A percentile compares a stretch with the other conserved stretches of the same genome.
phyloP scores from a whole-genome alignment of 2,113 vertebrate species.

The Mobula birostris region DNA sequence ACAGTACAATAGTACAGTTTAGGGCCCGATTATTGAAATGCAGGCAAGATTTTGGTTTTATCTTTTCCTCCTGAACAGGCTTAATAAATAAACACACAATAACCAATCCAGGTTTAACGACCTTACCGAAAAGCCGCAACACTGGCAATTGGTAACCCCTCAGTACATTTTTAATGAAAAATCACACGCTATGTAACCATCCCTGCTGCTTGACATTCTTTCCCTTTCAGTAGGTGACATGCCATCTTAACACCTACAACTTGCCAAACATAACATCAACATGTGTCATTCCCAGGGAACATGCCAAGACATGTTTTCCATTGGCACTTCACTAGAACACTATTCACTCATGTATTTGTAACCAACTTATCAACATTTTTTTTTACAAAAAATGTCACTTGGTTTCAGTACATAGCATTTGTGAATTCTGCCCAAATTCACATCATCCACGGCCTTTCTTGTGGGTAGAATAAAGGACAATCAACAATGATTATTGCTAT shows the following conservation, averaged over 20 bases:
- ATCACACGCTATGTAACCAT: neutral
- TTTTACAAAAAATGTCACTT: neutral
- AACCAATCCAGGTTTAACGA: neutral
- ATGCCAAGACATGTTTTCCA: neutral
- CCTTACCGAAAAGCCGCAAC: neutral
- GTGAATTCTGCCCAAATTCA: neutral
- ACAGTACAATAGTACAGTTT: neutral
- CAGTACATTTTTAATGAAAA: neutral
- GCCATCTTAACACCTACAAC: neutral
- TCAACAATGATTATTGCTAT: neutral
- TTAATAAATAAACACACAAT: neutral
- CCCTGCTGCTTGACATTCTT: neutral
- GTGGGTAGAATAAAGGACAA: neutral
- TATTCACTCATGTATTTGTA: neutral
- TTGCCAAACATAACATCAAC: constrained; percentile 10
- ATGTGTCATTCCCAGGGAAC: neutral
- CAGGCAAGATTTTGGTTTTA: too few relatives aligned
- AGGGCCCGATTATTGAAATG: neutral
- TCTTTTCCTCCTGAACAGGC: neutral
- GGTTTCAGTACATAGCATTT: neutral
- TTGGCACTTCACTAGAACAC: neutral
- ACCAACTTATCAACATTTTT: neutral
- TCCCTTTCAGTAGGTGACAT: neutral
- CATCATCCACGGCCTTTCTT: neutral
- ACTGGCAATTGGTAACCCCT: neutral